Conservation (phyloP, 2,113 vertebrate species). For the Oncorhynchus mykiss region DNA sequence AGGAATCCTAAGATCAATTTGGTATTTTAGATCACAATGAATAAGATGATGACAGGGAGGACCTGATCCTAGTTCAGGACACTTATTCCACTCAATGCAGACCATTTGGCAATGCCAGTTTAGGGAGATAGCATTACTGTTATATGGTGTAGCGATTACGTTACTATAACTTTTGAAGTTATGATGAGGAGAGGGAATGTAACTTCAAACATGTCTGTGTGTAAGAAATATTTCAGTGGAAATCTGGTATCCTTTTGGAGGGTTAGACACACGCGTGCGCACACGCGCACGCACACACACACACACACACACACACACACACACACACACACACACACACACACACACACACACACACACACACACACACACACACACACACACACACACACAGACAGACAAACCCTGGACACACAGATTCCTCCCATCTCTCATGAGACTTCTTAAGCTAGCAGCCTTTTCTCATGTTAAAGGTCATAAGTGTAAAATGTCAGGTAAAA, state of each 20-base stretch:
- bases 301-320: slow-evolving; percentile 1
- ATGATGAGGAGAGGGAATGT: neutral
- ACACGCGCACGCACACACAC: slow-evolving; percentile 15
- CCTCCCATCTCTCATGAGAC: slow-evolving; percentile 47
- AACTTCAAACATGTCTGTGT: slow-evolving; percentile 48
- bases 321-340: neutral
- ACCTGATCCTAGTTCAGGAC: too few species aligned
- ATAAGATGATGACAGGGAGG: too few species aligned
- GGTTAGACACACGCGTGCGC: too few species aligned
- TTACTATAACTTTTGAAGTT: too few species aligned
- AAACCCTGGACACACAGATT: slow-evolving; percentile 34
- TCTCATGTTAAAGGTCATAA: slow-evolving; percentile 61
- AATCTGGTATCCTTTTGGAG: slow-evolving; percentile 53
- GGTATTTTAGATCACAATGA: too few species aligned
- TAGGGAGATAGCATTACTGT: too few species aligned
- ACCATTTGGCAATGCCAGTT: too few species aligned
- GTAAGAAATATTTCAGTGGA: slow-evolving; percentile 47
- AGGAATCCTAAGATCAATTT: too few species aligned
- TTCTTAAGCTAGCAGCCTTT: slow-evolving; percentile 54
- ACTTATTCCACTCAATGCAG: too few species aligned
- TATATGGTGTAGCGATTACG: too few species aligned
- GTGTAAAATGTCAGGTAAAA: slow-evolving; percentile 9
- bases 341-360: slow-evolving; percentile 24
- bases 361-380: slow-evolving; percentile 16
- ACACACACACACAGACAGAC: slow-evolving; percentile 8